A percentile compares a stretch with the other conserved stretches of the same genome.
Evolutionary conservation across 2,113 vertebrate species (phyloP).

Genomic region (Siniperca chuatsi): DNA sequence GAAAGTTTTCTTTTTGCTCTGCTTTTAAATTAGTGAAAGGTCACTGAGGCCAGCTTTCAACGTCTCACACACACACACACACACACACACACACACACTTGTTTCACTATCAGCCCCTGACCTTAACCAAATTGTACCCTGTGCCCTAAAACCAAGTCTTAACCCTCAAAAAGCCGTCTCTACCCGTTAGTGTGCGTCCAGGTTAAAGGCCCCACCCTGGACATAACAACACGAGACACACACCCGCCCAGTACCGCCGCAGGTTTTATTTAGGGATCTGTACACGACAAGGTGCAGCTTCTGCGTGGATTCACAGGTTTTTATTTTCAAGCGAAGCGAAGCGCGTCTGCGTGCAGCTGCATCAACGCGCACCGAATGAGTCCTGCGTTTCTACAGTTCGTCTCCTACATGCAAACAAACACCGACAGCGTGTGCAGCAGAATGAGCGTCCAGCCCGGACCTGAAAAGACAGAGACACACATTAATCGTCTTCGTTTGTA

Average conservation of each 20-base stretch:
- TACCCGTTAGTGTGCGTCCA: too few species aligned
- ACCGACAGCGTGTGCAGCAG: constrained; percentile 57
- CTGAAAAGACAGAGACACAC: constrained; percentile 61
- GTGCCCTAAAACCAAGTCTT: too few species aligned
- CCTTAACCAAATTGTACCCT: too few species aligned
- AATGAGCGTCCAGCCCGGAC: constrained; percentile 49
- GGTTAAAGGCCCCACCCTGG: too few species aligned
- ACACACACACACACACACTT: constrained; percentile 1
- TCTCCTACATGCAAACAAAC: constrained; percentile 39
- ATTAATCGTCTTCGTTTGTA: neutral
- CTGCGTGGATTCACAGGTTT: neutral
- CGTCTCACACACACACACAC: neutral
- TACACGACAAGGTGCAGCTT: too few species aligned
- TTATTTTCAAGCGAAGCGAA: neutral
- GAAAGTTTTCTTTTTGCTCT: too few species aligned
- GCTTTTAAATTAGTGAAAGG: too few species aligned
- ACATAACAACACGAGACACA: neutral
- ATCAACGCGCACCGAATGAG: neutral
- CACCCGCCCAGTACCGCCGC: neutral
- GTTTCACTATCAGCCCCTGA: too few species aligned
- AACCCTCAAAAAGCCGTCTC: too few species aligned
- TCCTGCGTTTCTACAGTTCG: neutral
- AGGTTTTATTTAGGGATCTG: constrained; percentile 33
- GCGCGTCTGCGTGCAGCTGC: neutral
- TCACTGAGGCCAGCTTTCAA: too few species aligned